Base-by-base conservation (phyloP, 2,888 invertebrate species). In the Panzeria rudis region DNA sequence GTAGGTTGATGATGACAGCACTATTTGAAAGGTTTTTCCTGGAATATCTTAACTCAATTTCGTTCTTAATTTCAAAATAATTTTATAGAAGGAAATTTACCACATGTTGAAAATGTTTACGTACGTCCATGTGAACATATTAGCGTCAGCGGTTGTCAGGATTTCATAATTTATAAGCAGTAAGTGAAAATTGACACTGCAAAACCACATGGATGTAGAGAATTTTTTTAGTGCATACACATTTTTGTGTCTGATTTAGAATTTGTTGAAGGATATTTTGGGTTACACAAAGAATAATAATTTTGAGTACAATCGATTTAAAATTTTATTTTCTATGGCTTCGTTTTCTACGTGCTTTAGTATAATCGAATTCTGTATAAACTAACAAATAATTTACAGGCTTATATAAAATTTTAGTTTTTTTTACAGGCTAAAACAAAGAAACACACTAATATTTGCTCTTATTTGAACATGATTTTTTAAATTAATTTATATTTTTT, bases 11-110 rank as follows among this genome's bases (percentile, higher is more conserved):
- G 29, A 2, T 29, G 29, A 29, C 5, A 29, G 29, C 8, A 44
- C 3, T 11, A 17, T 47, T 54, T 54, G 0, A 25, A 5, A 8
- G 17, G 11, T 15, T 44, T 25, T 29, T 47, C 5, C 47, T 32
- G n/a, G 17, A 47, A 29, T 29, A 66, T 66, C 13, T 47, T 11
- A 25, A 66, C 20, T 3, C 11, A 64, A 47, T 20, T 47, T 32
- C 7, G 17, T 66, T 66, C 32, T 64, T 25, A 66, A 35, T 59
- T 47, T 1, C 25, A 25, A 29, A 17, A 59, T 17, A 47, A 47
- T 47, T 47, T 47, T 15, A 17, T 5, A 17, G 47, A 47, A n/a
- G 44, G 3, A 17, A 17, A 47, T 15, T 44, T 44, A n/a, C 9
- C 17, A 17, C 47, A 47, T 47, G 17, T 2, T 5, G 44, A n/a